Conservation (phyloP, 2,113 vertebrate genomes). For the Sarotherodon lohbergeri region DNA sequence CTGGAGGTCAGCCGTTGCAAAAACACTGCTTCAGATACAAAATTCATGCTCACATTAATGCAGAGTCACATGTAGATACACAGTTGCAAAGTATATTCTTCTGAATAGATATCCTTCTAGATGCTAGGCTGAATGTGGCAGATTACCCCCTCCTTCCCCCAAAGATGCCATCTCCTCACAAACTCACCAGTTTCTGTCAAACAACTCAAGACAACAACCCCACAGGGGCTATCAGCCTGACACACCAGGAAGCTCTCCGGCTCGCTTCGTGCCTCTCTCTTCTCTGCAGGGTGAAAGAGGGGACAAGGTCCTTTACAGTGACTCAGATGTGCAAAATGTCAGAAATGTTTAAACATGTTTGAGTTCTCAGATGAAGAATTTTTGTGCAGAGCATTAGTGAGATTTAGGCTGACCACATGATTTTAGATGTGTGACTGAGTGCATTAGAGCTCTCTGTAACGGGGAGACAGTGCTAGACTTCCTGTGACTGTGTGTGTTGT, state of each 20-base stretch:
- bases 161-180: conserved; percentile 4
- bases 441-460: neutral
- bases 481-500: neutral
- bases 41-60: neutral
- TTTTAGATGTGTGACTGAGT: conserved; percentile 14
- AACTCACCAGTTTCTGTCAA: conserved; percentile 11
- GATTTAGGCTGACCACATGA: neutral
- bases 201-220: conserved; percentile 26
- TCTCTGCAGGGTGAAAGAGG: conserved; percentile 3
- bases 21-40: neutral
- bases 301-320: conserved; percentile 26
- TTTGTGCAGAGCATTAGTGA: neutral
- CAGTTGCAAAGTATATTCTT: neutral
- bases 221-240: conserved; percentile 27
- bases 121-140: neutral
- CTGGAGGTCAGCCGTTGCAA: conserved; percentile 44
- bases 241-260: neutral
- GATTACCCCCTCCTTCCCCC: neutral
- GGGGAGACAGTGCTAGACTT: conserved; percentile 22
- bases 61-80: neutral
- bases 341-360: neutral
- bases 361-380: neutral
- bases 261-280: neutral
- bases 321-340: conserved; percentile 37
- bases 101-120: neutral